phyloP scores from a whole-genome alignment of 2,888 invertebrate genomes.

The Drosophila sordidula region DNA sequence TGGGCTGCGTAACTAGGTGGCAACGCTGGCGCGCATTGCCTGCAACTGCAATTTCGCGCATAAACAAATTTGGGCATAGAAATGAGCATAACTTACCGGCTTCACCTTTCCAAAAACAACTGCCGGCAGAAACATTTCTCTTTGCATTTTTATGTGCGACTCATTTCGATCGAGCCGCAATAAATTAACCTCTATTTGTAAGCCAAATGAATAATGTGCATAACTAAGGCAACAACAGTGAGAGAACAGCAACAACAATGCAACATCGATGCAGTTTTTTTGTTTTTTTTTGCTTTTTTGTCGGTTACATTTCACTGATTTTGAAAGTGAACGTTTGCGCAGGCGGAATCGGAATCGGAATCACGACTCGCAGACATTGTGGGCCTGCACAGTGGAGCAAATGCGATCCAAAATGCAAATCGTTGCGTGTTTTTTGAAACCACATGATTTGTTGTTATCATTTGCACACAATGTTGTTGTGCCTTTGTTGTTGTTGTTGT shows the following conservation, averaged over 20 bases:
- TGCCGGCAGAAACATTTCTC: constrained; percentile 33
- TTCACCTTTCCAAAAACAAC: constrained; percentile 8
- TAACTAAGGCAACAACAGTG: constrained; percentile 55
- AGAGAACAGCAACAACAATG: constrained; percentile 34
- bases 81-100: background rate
- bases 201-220: constrained; percentile 74
- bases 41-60: background rate
- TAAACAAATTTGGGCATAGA: background rate
- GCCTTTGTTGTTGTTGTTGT: constrained; percentile 21
- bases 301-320: constrained; percentile 82
- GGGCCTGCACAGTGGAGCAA: constrained; percentile 51
- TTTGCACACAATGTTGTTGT: constrained; percentile 45
- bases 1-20: background rate
- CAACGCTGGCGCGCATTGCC: constrained; percentile 1
- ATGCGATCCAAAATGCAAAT: constrained; percentile 20
- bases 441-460: constrained; percentile 46
- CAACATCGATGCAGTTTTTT: constrained; percentile 19
- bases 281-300: constrained; percentile 25
- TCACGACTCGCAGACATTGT: constrained; percentile 65
- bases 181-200: constrained; percentile 77
- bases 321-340: constrained; percentile 81
- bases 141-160: constrained; percentile 37
- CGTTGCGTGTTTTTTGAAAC: constrained; percentile 6
- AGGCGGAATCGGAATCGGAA: constrained; percentile 73
- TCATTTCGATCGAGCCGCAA: constrained; percentile 57